Percentiles rank a stretch among this genome's conserved stretches.
Evolutionary conservation across 2,888 invertebrate species (phyloP).

Genomic region (Chelonus formosanus): DNA sequence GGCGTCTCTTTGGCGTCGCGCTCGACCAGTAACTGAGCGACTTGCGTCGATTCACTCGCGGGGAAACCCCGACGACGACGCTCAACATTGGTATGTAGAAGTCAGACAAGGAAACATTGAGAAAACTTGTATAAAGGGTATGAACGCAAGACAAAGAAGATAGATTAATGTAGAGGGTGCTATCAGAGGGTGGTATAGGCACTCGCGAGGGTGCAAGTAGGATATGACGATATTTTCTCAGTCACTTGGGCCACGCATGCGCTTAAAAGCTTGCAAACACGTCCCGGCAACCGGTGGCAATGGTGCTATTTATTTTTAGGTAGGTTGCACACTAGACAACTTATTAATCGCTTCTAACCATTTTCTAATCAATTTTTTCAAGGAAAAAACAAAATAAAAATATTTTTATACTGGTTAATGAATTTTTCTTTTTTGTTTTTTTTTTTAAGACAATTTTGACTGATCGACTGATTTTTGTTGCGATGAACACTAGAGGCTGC

Average conservation of each 20-base stretch:
- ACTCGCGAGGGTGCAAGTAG: slow-evolving; percentile 16
- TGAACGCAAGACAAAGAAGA: background rate
- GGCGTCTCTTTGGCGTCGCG: slow-evolving; percentile 42
- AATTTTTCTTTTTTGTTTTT: background rate
- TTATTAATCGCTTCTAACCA: slow-evolving; percentile 38
- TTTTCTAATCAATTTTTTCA: background rate
- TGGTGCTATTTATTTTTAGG: slow-evolving; percentile 38
- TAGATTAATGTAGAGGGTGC: background rate
- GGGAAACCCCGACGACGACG: slow-evolving; percentile 42
- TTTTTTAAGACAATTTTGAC: background rate
- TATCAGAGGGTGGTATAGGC: slow-evolving; percentile 22
- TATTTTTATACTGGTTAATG: slow-evolving; percentile 7
- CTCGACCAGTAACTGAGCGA: slow-evolving; percentile 55
- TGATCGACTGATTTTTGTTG: too few species aligned
- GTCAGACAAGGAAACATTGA: background rate
- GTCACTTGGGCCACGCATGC: slow-evolving; percentile 19
- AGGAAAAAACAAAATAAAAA: background rate
- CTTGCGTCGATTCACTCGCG: slow-evolving; percentile 47
- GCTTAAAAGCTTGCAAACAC: slow-evolving; percentile 13
- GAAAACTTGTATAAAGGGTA: background rate
- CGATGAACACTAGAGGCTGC: too few species aligned
- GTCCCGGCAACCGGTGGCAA: slow-evolving; percentile 41
- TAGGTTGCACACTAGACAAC: slow-evolving; percentile 32
- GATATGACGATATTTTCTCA: slow-evolving; percentile 14
- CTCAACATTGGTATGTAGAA: slow-evolving; percentile 24